Percentiles rank a stretch among this genome's conserved stretches.
phyloP scores from a whole-genome alignment of 1,140 invertebrate species.

The Diabrotica virgifera region DNA sequence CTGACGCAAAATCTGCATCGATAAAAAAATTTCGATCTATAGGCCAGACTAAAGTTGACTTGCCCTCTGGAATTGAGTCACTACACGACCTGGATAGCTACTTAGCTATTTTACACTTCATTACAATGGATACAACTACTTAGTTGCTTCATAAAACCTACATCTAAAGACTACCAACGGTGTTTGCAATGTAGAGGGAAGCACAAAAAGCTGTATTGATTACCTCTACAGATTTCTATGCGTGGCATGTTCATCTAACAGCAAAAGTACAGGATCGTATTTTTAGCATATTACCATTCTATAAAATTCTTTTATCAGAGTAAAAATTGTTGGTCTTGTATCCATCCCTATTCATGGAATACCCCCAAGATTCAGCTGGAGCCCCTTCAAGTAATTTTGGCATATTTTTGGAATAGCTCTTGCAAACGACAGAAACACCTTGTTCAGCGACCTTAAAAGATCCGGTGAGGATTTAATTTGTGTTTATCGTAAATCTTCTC shows the following conservation, averaged over 20 bases:
- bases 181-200: neutral
- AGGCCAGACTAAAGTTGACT: too few species aligned
- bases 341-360: too few species aligned
- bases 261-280: neutral
- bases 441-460: conserved; percentile 23
- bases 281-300: neutral
- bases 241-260: neutral
- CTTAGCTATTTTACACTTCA: too few species aligned
- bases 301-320: neutral
- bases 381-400: too few species aligned
- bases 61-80: too few species aligned
- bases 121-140: too few species aligned
- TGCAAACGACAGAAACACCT: conserved; percentile 7
- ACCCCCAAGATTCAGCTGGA: too few species aligned
- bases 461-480: conserved; percentile 16
- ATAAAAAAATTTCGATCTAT: too few species aligned
- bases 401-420: conserved; percentile 14
- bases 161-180: neutral
- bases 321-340: too few species aligned
- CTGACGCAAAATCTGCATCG: too few species aligned
- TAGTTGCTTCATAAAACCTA: neutral
- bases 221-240: neutral
- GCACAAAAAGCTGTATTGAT: neutral
- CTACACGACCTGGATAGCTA: too few species aligned
- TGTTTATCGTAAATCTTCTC: conserved; percentile 7